These are phyloP conservation scores for Tenthredo mesomela DNA, from an alignment of 2,888 invertebrate species.

Conservation along the genomic window DNA sequence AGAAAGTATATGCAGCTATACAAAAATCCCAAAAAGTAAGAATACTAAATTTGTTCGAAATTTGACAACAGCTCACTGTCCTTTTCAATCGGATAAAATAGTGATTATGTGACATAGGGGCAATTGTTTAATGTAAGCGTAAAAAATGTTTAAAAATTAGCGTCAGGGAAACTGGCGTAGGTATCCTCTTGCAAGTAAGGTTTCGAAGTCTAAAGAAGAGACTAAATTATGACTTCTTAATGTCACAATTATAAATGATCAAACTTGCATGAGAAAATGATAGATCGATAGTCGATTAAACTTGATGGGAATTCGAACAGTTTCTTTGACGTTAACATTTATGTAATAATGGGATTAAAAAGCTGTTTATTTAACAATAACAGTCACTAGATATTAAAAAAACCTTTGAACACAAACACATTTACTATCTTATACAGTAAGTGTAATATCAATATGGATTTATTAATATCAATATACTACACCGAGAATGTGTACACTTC, in stretches of 20 bases:
- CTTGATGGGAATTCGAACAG: background rate
- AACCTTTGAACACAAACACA: conserved; percentile 56
- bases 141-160: background rate
- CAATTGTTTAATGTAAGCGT: background rate
- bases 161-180: background rate
- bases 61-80: too few species aligned
- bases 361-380: conserved; percentile 72
- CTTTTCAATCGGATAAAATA: too few species aligned
- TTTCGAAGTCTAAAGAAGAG: background rate
- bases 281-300: background rate
- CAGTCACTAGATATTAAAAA: conserved; percentile 64
- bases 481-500: conserved; percentile 23
- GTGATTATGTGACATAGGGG: background rate
- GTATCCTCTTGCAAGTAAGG: background rate
- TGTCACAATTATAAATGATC: background rate
- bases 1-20: too few species aligned
- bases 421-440: conserved; percentile 58
- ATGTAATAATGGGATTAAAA: conserved; percentile 60
- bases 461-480: conserved; percentile 51
- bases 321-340: background rate
- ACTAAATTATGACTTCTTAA: too few species aligned
- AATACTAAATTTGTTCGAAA: too few species aligned
- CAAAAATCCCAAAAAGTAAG: too few species aligned
- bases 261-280: background rate
- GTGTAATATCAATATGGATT: conserved; percentile 59